Evolutionary conservation across 2,797 vertebrate genomes (phyloP).

Genomic region (Delichon dasypus): DNA sequence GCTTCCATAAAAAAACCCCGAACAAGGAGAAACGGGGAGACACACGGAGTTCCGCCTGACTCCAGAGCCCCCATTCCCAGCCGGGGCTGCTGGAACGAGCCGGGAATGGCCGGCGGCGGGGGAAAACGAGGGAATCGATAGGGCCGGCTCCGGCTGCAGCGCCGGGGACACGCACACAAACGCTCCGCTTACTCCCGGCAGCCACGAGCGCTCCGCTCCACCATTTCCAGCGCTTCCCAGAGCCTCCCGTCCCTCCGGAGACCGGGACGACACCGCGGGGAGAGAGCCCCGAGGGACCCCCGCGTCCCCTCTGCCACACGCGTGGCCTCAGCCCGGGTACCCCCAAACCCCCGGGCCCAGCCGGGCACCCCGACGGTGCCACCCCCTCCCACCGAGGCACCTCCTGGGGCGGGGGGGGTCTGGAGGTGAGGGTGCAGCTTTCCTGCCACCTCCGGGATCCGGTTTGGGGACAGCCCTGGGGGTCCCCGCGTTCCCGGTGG

Average conservation of each 20-base stretch:
- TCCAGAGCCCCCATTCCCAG: neutral
- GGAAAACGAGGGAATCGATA: neutral
- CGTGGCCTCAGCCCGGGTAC: too few relatives aligned
- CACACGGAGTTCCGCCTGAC: neutral
- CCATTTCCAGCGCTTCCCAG: neutral
- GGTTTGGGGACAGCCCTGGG: neutral
- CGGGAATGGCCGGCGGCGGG: neutral
- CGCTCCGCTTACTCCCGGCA: neutral
- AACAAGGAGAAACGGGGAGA: neutral
- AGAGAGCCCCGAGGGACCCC: neutral
- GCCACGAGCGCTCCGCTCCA: neutral
- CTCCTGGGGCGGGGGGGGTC: accelerated
- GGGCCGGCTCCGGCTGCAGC: neutral
- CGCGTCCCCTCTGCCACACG: neutral
- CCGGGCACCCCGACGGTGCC: neutral
- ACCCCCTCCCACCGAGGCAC: neutral
- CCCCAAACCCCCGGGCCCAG: neutral
- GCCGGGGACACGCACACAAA: neutral
- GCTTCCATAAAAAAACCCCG: neutral
- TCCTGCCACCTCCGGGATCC: accelerated
- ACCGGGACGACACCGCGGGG: neutral
- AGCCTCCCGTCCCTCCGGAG: neutral
- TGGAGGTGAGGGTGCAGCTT: neutral
- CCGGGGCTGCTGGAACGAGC: neutral
- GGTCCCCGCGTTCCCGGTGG: neutral